Evolutionary conservation across 2,797 vertebrate genomes (phyloP).

Genomic region (Peromyscus attwateri): DNA sequence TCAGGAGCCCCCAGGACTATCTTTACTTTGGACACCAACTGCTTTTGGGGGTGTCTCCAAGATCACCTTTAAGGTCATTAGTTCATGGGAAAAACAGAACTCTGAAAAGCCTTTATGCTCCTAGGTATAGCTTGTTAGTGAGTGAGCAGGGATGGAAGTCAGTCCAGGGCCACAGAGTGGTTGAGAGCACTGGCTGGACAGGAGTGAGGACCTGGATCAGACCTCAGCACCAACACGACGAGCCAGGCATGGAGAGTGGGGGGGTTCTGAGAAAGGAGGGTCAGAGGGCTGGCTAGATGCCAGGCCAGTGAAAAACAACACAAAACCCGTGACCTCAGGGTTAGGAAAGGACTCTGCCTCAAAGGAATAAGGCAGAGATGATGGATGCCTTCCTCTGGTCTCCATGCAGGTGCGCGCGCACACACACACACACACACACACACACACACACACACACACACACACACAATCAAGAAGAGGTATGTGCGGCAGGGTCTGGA

Average conservation of each 20-base stretch:
- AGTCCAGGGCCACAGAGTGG: background rate
- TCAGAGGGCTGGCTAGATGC: no score
- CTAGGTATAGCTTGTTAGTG: background rate
- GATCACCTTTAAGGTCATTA: background rate
- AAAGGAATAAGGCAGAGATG: background rate
- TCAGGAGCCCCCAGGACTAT: background rate
- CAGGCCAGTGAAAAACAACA: background rate
- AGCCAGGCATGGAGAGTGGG: background rate
- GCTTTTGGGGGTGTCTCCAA: background rate
- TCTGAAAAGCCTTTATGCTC: background rate
- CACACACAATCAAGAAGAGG: background rate
- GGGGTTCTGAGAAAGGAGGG: background rate
- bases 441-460: background rate
- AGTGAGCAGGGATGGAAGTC: background rate
- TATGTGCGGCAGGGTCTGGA: background rate
- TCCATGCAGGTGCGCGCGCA: background rate
- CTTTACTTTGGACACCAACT: background rate
- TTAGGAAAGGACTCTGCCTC: background rate
- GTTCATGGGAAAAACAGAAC: background rate
- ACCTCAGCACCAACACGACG: background rate
- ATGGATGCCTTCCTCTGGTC: background rate
- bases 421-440: background rate
- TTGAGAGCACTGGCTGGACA: background rate
- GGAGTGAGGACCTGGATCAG: no score
- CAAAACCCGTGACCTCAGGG: background rate